A percentile compares a stretch with the other conserved stretches of the same genome.
Conservation (phyloP, 1,140 invertebrate genomes). For the Dendrolimus punctatus region DNA sequence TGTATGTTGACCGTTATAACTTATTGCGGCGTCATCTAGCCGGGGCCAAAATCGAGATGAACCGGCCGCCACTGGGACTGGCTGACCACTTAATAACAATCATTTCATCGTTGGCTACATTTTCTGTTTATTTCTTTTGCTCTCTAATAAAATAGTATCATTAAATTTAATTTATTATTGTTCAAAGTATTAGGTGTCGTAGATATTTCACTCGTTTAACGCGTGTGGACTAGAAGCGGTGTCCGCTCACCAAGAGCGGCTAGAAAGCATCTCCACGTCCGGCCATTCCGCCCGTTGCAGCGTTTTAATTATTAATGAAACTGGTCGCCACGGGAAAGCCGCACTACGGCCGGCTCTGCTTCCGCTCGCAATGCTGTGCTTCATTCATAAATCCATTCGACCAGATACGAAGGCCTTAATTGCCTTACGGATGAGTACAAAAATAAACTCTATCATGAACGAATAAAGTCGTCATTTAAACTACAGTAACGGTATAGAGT, state of each 20-base stretch:
- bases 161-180: neutral
- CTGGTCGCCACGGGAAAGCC: slow-evolving; percentile 65
- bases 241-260: slow-evolving; percentile 30
- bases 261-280: slow-evolving; percentile 66
- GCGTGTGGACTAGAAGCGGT: slow-evolving; percentile 20
- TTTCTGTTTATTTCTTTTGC: slow-evolving; percentile 38
- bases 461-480: slow-evolving; percentile 21
- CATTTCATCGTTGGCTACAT: slow-evolving; percentile 4
- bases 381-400: slow-evolving; percentile 64
- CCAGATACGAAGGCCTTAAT: slow-evolving; percentile 23
- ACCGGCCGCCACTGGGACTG: neutral
- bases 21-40: slow-evolving; percentile 41
- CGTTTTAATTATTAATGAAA: slow-evolving; percentile 71
- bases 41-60: slow-evolving; percentile 7
- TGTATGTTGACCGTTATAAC: slow-evolving; percentile 55
- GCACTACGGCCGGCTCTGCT: slow-evolving; percentile 57
- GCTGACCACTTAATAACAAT: slow-evolving; percentile 8
- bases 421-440: slow-evolving; percentile 3
- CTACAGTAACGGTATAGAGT: slow-evolving; percentile 5
- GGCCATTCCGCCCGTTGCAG: slow-evolving; percentile 59
- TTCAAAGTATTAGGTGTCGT: slow-evolving; percentile 12
- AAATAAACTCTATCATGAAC: slow-evolving; percentile 23
- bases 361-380: slow-evolving; percentile 64
- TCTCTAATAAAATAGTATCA: slow-evolving; percentile 15
- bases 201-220: slow-evolving; percentile 11